Percentiles rank a stretch among this genome's conserved stretches.
Conservation (phyloP, 1,140 invertebrate species). For the Vanessa tameamea region DNA sequence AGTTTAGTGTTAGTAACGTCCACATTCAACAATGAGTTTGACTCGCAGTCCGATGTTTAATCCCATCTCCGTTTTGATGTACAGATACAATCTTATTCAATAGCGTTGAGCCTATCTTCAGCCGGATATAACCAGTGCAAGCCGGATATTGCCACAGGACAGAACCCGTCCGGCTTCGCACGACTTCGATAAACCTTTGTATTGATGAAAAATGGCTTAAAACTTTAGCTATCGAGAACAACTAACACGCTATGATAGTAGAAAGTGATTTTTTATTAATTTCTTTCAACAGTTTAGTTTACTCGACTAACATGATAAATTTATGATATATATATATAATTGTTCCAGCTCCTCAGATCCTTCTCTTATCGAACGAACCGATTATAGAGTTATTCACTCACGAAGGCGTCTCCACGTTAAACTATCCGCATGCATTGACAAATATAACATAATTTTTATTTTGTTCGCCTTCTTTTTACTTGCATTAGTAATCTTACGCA, state of each 20-base stretch:
- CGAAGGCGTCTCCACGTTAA: too few relatives aligned
- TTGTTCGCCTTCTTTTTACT: too few relatives aligned
- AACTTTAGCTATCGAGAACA: conserved; percentile 1
- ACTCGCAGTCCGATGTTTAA: conserved; percentile 3
- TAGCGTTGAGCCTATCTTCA: conserved; percentile 22
- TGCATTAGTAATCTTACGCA: too few relatives aligned
- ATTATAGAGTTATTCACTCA: too few relatives aligned
- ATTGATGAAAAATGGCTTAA: conserved; percentile 24
- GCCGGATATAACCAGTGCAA: conserved; percentile 30
- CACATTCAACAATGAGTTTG: neutral
- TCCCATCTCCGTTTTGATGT: conserved; percentile 1
- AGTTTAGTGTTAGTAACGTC: too few relatives aligned
- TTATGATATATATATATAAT: too few relatives aligned
- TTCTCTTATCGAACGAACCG: too few relatives aligned
- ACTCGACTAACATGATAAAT: too few relatives aligned
- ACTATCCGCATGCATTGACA: too few relatives aligned
- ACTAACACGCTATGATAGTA: neutral
- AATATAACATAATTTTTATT: too few relatives aligned
- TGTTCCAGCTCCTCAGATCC: too few relatives aligned
- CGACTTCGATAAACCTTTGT: conserved; percentile 25
- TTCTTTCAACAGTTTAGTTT: neutral
- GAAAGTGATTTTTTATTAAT: neutral
- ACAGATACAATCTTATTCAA: conserved; percentile 17
- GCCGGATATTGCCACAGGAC: conserved; percentile 31
- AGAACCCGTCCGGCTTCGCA: conserved; percentile 4